Evolutionary conservation across 2,888 invertebrate genomes (phyloP).

Genomic region (Orthosia gothica): DNA sequence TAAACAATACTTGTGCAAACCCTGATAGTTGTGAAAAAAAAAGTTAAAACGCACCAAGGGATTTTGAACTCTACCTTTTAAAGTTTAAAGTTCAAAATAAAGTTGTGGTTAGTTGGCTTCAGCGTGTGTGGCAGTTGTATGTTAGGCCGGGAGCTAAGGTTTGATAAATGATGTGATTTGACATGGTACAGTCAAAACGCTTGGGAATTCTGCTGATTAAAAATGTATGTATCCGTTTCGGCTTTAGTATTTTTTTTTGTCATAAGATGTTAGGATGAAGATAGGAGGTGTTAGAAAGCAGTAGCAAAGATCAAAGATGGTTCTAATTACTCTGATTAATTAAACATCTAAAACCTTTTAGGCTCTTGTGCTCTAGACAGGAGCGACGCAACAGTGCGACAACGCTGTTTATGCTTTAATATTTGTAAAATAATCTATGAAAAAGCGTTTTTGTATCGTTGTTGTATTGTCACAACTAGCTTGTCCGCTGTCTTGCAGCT

Average conservation of each 20-base stretch:
- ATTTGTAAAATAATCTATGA: too few relatives aligned
- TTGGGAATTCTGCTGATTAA: constrained; percentile 80
- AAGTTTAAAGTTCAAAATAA: constrained; percentile 19
- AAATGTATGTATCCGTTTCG: constrained; percentile 70
- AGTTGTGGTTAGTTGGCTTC: background rate
- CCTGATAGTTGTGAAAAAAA: constrained; percentile 51
- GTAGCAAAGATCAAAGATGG: background rate
- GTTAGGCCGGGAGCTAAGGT: constrained; percentile 72
- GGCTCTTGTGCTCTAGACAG: too few relatives aligned
- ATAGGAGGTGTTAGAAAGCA: background rate
- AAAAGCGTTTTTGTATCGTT: too few relatives aligned
- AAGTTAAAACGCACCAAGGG: background rate
- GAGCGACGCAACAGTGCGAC: too few relatives aligned
- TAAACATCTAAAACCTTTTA: background rate
- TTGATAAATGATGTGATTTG: constrained; percentile 81
- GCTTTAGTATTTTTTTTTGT: constrained; percentile 24
- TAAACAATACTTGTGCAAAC: constrained; percentile 75
- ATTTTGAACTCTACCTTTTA: fast-evolving
- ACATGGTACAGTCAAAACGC: constrained; percentile 72
- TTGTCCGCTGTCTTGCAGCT: too few relatives aligned
- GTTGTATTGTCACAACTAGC: too few relatives aligned
- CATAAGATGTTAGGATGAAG: background rate
- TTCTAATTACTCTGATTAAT: background rate
- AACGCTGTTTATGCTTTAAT: too few relatives aligned
- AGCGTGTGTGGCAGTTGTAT: constrained; percentile 72